Evolutionary conservation across 1,140 invertebrate genomes (phyloP).

Genomic region (Drosophila triauraria): DNA sequence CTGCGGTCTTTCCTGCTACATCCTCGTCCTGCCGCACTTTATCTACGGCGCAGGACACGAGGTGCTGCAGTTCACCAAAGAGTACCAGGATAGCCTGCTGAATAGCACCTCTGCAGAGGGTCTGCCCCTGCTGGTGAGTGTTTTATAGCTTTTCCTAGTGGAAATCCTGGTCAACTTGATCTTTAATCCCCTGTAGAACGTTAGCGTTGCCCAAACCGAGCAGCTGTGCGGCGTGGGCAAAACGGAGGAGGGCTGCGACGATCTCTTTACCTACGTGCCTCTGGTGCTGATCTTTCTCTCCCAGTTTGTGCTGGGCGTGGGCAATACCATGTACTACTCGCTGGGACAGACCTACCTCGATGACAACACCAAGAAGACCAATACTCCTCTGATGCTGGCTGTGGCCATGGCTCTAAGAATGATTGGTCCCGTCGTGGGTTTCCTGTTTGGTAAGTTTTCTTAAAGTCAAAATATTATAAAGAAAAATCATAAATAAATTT

Average conservation of each 20-base stretch:
- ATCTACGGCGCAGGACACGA: slow-evolving; percentile 89
- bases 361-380: slow-evolving; percentile 89
- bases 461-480: neutral
- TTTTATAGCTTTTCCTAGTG: neutral
- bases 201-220: slow-evolving; percentile 43
- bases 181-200: slow-evolving; percentile 38
- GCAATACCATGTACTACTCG: slow-evolving; percentile 89
- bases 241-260: slow-evolving; percentile 84
- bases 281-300: slow-evolving; percentile 89
- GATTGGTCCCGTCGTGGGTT: slow-evolving; percentile 82
- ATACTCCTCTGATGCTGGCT: slow-evolving; percentile 88
- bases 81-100: slow-evolving; percentile 66
- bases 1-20: slow-evolving; percentile 88
- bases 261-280: slow-evolving; percentile 86
- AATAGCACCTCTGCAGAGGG: slow-evolving; percentile 42
- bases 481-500: neutral
- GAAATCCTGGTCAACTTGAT: neutral
- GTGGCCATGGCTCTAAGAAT: slow-evolving; percentile 79
- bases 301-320: slow-evolving; percentile 90
- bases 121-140: slow-evolving; percentile 51
- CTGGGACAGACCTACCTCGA: slow-evolving; percentile 90
- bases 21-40: slow-evolving; percentile 89
- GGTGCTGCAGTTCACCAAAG: slow-evolving; percentile 85
- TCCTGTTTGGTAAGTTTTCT: slow-evolving; percentile 65
- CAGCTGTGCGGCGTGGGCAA: slow-evolving; percentile 63